These are phyloP conservation scores for Drosophila leonis DNA, from an alignment of 2,888 invertebrate genomes.

Conservation along the genomic window DNA sequence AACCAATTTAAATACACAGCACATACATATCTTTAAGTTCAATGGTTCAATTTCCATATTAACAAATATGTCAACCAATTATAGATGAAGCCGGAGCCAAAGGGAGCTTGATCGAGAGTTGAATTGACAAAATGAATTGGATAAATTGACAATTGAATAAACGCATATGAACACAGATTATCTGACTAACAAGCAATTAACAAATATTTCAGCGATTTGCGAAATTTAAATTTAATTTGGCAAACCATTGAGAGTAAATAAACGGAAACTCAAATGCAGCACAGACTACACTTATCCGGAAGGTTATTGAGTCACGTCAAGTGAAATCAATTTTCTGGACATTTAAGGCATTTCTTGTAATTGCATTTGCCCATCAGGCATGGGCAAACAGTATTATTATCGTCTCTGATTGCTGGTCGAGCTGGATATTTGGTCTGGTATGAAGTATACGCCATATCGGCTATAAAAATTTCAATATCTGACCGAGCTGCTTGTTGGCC, in stretches of 20 bases:
- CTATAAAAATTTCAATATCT: slow-evolving; percentile 62
- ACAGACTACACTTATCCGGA: neutral
- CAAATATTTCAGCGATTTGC: slow-evolving; percentile 13
- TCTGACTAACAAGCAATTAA: slow-evolving; percentile 21
- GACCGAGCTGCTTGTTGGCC: slow-evolving; percentile 27
- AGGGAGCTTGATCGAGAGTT: slow-evolving; percentile 5
- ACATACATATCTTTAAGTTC: neutral
- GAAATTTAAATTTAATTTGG: slow-evolving; percentile 5
- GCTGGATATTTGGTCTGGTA: slow-evolving; percentile 27
- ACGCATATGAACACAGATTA: neutral
- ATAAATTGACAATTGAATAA: slow-evolving; percentile 17
- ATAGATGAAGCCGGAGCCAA: neutral
- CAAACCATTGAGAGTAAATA: slow-evolving; percentile 4
- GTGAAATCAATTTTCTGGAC: slow-evolving; percentile 36
- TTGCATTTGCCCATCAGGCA: slow-evolving; percentile 51
- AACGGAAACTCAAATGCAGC: neutral
- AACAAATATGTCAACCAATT: neutral
- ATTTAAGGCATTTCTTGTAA: slow-evolving; percentile 40
- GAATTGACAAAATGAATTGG: slow-evolving; percentile 22
- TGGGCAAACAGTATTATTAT: slow-evolving; percentile 52
- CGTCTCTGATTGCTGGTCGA: slow-evolving; percentile 63
- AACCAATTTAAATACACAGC: neutral
- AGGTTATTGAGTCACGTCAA: slow-evolving; percentile 1
- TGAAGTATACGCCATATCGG: slow-evolving; percentile 48
- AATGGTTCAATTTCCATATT: neutral